Evolutionary conservation across 1,140 invertebrate genomes (phyloP), one percentile per base, ranked within the genome.

Genomic region (Calliphora vicina): DNA sequence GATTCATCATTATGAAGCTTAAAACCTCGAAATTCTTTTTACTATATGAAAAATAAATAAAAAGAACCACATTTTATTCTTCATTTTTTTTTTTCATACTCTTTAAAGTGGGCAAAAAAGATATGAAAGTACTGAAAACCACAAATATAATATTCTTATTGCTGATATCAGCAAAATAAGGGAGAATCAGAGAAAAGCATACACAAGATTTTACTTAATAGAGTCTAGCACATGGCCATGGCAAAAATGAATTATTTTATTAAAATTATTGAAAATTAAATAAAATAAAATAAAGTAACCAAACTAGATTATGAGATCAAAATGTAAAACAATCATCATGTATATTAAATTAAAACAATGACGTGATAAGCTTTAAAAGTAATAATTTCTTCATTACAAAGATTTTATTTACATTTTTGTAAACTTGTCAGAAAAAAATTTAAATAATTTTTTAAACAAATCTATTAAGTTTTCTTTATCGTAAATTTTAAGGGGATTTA

Each of bases 241-340:
- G 72, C 72, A 74, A 74, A 74, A 35, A 4, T 13, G n/a, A 17
- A 74, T 8, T 0, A 35, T 35, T 35, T 35, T 6, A 2, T 8
- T 8, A 35, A 35, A 35, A 2, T 6, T 35, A 5, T n/a, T n/a
- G n/a, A n/a, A 35, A 8, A 35, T 35, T 35, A 35, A 35, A 35
- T n/a, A 42, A 35, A 35, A n/a, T 29, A 73, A 6, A 25, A 71
- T 27, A 61, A 61, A 9, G 20, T n/a, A n/a, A 73, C 1, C 25
- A 74, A 74, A 74, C 12, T 74, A 74, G 72, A 74, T 74, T 74
- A 74, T 74, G 72, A 74, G 72, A 74, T 74, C 72, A 74, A 50
- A 50, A 50, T 50, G 12, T 6, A 50, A 35, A 5, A 35, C 6
- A 35, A 35, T n/a, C n/a, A 35, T 35, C 35, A 35, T 35, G 35